Conservation (phyloP, 2,797 vertebrate species). For the Melanotaenia parkinsoni region DNA sequence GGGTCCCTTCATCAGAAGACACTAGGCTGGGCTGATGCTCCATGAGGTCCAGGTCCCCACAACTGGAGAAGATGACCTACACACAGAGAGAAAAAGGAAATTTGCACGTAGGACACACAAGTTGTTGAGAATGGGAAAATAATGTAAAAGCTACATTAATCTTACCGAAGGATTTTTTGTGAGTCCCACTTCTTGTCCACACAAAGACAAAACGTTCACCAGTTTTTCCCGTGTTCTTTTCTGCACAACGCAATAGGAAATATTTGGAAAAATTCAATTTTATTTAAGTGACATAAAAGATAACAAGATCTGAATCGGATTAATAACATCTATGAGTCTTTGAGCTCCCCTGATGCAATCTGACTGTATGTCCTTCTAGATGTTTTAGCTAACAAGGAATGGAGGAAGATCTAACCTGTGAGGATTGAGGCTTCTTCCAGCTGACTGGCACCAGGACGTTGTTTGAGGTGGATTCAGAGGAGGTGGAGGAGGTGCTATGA, state of each 20-base stretch:
- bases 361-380: not conserved
- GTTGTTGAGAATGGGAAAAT: not conserved
- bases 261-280: not conserved
- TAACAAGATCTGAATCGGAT: not conserved
- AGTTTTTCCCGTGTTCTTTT: slow-evolving; percentile 97
- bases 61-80: slow-evolving; percentile 98
- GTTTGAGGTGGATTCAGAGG: slow-evolving; percentile 94
- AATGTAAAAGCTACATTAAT: not conserved
- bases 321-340: not conserved
- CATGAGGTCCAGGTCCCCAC: slow-evolving; percentile 95
- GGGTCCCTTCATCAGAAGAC: slow-evolving; percentile 91
- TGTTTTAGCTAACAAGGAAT: not conserved
- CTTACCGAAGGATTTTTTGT: slow-evolving; percentile 98
- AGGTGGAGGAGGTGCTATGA: slow-evolving; percentile 95
- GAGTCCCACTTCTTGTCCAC: slow-evolving; percentile 96
- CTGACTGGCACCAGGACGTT: slow-evolving; percentile 98
- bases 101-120: not conserved
- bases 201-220: slow-evolving; percentile 95
- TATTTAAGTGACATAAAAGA: not conserved
- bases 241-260: slow-evolving; percentile 74
- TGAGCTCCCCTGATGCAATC: not conserved
- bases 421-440: slow-evolving; percentile 98
- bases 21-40: slow-evolving; percentile 95
- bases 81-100: not conserved
- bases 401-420: slow-evolving; percentile 85